phyloP scores from a whole-genome alignment of 2,797 vertebrate genomes.

The Podargus strigoides region DNA sequence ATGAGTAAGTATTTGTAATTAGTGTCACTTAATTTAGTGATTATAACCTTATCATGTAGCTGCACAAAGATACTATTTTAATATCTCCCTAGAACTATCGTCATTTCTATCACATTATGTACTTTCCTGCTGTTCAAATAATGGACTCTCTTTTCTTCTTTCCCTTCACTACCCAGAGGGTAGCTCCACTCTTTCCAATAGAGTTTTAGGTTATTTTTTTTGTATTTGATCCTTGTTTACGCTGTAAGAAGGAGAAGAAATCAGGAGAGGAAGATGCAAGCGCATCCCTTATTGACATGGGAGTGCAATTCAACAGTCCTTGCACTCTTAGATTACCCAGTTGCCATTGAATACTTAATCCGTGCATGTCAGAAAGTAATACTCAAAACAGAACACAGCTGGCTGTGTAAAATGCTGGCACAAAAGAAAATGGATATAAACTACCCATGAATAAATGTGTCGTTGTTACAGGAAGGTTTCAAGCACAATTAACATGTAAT shows the following conservation, averaged over 20 bases:
- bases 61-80: not conserved
- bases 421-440: not conserved
- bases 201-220: not conserved
- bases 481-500: rapidly evolving
- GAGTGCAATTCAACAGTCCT: not conserved
- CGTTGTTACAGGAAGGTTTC: not conserved
- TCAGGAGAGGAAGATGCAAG: not conserved
- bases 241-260: not conserved
- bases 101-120: not conserved
- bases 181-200: rapidly evolving
- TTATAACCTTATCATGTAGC: not conserved
- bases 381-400: not conserved
- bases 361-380: not conserved
- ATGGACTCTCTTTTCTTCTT: not conserved
- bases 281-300: not conserved
- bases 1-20: not conserved
- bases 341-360: not conserved
- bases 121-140: not conserved
- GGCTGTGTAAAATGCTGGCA: not conserved
- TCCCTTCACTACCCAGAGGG: not conserved
- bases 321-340: not conserved
- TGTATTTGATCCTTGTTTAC: not conserved
- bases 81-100: not conserved
- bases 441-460: not conserved
- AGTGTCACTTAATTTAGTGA: not conserved